Conservation (phyloP, 1,140 invertebrate genomes). For the Conopomorpha cramerella region DNA sequence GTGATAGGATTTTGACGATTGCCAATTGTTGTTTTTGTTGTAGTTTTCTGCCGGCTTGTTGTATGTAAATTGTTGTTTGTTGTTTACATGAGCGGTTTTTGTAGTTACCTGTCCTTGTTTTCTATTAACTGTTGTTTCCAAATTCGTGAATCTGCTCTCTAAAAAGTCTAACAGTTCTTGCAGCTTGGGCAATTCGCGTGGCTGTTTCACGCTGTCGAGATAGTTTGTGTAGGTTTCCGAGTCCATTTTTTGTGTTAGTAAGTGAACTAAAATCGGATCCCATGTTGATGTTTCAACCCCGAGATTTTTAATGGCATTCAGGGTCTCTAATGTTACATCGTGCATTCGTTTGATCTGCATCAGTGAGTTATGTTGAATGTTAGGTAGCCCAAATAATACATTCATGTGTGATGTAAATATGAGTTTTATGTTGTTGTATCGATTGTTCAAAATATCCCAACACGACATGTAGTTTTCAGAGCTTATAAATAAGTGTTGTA, state of each 20-base stretch:
- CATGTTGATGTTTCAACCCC: slow-evolving; percentile 10
- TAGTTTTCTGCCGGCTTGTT: background rate
- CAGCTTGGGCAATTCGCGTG: slow-evolving; percentile 8
- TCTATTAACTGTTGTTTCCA: slow-evolving; percentile 11
- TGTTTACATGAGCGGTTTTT: background rate
- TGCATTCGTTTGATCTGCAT: slow-evolving; percentile 7
- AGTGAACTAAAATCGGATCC: slow-evolving; percentile 11
- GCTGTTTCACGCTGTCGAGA: slow-evolving; percentile 9
- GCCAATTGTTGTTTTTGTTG: background rate
- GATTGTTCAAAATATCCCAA: slow-evolving; percentile 12
- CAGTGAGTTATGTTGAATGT: slow-evolving; percentile 5
- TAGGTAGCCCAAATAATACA: slow-evolving; percentile 3
- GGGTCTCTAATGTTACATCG: slow-evolving; percentile 9
- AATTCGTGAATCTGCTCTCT: slow-evolving; percentile 11
- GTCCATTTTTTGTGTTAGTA: background rate
- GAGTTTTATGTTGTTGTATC: slow-evolving; percentile 8
- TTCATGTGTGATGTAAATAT: slow-evolving; percentile 9
- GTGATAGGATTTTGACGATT: background rate
- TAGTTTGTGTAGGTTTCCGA: slow-evolving; percentile 5
- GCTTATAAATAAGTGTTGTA: no score
- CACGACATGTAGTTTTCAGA: slow-evolving; percentile 9
- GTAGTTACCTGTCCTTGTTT: slow-evolving; percentile 4
- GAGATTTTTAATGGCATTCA: slow-evolving; percentile 10
- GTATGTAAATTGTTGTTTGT: background rate
- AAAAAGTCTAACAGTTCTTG: slow-evolving; percentile 11